phyloP scores from a whole-genome alignment of 2,797 vertebrate genomes.

The Chelmon rostratus region DNA sequence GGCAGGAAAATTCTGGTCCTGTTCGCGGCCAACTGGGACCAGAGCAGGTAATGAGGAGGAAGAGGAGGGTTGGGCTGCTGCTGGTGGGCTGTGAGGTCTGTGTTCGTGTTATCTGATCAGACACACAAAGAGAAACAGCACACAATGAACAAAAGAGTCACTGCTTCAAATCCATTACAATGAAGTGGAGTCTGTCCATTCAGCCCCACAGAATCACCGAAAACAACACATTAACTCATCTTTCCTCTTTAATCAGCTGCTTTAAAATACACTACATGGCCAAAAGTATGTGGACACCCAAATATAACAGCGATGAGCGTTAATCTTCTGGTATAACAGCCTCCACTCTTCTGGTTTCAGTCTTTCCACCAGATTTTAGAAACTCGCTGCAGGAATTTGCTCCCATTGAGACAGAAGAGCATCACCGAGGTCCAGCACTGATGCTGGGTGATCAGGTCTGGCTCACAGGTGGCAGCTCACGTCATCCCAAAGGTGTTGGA shows the following conservation, averaged over 20 bases:
- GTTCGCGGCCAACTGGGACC: slow-evolving; percentile 99
- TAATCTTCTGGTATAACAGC: background rate
- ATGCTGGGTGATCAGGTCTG: background rate
- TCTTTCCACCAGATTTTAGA: background rate
- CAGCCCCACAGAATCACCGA: slow-evolving; percentile 48
- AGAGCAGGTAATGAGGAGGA: slow-evolving; percentile 92
- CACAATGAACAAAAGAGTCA: background rate
- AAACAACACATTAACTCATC: background rate
- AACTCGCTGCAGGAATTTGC: background rate
- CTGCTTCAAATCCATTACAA: background rate
- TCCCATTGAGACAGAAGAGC: background rate
- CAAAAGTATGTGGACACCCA: background rate
- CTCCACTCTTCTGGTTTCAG: background rate
- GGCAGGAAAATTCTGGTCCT: slow-evolving; percentile 97
- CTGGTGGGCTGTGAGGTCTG: background rate
- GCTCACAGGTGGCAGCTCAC: background rate
- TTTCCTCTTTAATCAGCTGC: background rate
- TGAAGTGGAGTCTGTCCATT: slow-evolving; percentile 43
- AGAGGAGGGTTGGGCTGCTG: background rate
- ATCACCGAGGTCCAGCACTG: background rate
- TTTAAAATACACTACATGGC: too few relatives aligned
- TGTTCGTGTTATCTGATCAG: background rate
- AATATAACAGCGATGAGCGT: background rate
- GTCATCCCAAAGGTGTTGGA: background rate
- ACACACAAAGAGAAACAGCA: background rate